Base-by-base conservation (phyloP, 1,140 invertebrate genomes). In the Aphaenogaster ashmeadi region DNA sequence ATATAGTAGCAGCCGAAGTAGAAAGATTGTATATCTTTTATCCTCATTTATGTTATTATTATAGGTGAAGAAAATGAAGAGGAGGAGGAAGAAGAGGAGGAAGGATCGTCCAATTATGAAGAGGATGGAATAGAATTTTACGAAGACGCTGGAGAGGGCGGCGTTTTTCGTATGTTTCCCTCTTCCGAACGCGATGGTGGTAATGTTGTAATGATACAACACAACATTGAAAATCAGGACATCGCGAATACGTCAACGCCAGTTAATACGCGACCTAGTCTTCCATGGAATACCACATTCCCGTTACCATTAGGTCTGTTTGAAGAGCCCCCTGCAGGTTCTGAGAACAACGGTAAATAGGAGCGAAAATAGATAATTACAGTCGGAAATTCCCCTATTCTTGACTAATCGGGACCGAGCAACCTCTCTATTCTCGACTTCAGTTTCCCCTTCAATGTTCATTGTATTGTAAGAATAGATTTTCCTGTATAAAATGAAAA, bases 31-130 rank as follows among this genome's bases (percentile, higher is more conserved):
- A 36, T 47, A 67, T 81, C 18, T 60, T 0, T 74, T 41, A 56
- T 41, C 44, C 66, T 60, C 21, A 7, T 64, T 33, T 52, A 18
- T 64, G 41, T 69, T 36, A 47, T 58, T 77, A 38, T 87, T 47
- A 41, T 79, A 94, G 95, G 94, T 11, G 95, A 95, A 85, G 95
- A 95, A 64, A 96, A 96, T 56, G 96, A 96, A 3, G 96, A 97
- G 67, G 96, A 97, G 56, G 97, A 97, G 66, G 97, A 97, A 58
- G 96, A 97, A 9, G 97, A 97, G 47, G 97, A 97, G 79, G 97
- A 97, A 86, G 97, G 96, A 41, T 96, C 95, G 0, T 95, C 94
- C 3, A 95, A 95, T 89, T 96, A 96, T 21, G 96, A 96, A 52
- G 95, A 96, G 56, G 96, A 96, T 92, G 96, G 95, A 52, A 95